Evolutionary conservation across 2,113 vertebrate genomes (phyloP), one percentile per base, ranked within the genome.

Genomic region (Oreochromis spilurus): DNA sequence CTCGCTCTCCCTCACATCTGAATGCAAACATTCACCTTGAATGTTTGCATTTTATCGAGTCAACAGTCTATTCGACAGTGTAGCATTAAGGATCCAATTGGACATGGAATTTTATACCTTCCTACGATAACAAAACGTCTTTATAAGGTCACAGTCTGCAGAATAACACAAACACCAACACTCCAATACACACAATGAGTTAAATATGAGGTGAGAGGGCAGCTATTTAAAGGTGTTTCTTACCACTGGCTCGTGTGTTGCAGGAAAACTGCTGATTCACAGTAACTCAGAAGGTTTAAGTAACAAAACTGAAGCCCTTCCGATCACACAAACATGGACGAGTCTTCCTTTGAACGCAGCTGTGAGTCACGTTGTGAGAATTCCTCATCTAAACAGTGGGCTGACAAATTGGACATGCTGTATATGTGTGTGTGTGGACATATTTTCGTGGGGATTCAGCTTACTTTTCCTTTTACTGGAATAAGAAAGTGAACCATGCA

Each of bases 291-390:
- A 84, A 80, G 45, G 84, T 82, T 81, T 85, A 53, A 89, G 84
- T 55, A 84, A 87, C 52, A 84, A 67, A 79, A 52, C 62, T 80
- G 16, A 89, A 92, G 81, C 80, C 84, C 53, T 34, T 85, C 87
- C 75, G 50, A 82, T 84, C 79, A 60, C 89, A 83, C 82, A 93
- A 92, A 91, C 83, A 85, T 31, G 83, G 81, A 45, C 4, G 17
- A 60, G 62, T 83, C 81, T 31, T 45, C 78, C 84, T 92, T 62
- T 85, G 81, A 70, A 82, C 14, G 19, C 80, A 91, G 88, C 81
- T 75, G 86, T 95, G 95, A 95, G 93, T 95, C 94, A 94, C n/a
- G 38, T 50, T 48, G 29, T 89, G 92, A 93, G 89, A 94, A 93
- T 94, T 91, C 89, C 77, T 92, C 87, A 31, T 93, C 81, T 88